Evolutionary conservation across 2,797 vertebrate genomes (phyloP).

Genomic region (Sciurus carolinensis): DNA sequence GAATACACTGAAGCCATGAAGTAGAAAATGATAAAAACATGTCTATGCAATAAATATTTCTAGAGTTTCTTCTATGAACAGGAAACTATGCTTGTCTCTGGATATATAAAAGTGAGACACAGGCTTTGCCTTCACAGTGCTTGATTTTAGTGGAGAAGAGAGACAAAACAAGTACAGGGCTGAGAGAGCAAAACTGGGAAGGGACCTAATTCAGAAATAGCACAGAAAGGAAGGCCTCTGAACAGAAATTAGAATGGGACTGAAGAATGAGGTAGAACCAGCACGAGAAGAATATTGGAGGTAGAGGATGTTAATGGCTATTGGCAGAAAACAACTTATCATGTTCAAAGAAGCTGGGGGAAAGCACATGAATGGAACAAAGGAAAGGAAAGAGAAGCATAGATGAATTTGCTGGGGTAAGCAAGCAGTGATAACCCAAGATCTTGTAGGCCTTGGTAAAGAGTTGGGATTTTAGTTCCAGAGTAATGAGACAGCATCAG

Average conservation of each 20-base stretch:
- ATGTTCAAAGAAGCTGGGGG: neutral
- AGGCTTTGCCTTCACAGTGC: slow-evolving; percentile 9
- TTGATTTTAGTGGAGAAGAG: slow-evolving; percentile 52
- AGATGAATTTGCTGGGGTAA: neutral
- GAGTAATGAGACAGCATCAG: neutral
- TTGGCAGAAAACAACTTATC: neutral
- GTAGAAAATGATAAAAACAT: slow-evolving; percentile 16
- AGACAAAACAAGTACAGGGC: neutral
- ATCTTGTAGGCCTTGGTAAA: neutral
- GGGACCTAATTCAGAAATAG: slow-evolving; percentile 46
- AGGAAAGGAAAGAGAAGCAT: neutral
- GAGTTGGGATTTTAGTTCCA: neutral
- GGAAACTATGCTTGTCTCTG: slow-evolving; percentile 1
- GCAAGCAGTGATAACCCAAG: neutral
- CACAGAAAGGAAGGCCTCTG: neutral
- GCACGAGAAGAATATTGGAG: neutral
- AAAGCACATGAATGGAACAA: neutral
- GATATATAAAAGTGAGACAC: slow-evolving; percentile 9
- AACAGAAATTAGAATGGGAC: neutral
- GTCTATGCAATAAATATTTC: slow-evolving; percentile 49
- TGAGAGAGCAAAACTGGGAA: neutral
- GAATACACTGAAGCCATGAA: slow-evolving; percentile 24
- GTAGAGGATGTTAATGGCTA: neutral
- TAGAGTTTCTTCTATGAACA: slow-evolving; percentile 33
- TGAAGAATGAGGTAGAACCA: neutral